Base-by-base conservation (phyloP, 2,888 invertebrate genomes). In the Trichogramma evanescens region DNA sequence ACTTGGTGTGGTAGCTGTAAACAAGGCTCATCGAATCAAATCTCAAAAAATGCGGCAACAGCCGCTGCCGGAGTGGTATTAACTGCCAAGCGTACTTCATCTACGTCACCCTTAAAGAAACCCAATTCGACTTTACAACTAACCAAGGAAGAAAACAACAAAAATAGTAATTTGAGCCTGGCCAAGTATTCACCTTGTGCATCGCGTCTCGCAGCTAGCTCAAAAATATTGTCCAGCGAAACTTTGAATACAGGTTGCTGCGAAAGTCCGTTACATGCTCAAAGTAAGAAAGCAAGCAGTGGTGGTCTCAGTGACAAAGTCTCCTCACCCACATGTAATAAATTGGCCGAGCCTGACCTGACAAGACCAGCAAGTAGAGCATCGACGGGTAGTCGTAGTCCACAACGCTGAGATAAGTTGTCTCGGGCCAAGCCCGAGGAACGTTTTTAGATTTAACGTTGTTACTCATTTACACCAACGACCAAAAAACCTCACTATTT, bases 161-260 rank as follows among this genome's bases (percentile, higher is more conserved):
- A 72, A 59, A 74, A 72, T 56, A 71, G 74, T 45, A 70, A 69
- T 26, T 67, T 75, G 40, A 76, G 74, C 56, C 51, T 76, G 56
- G 74, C 76, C n/a, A 77, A 77, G 63, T 77, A 76, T 61, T 77
- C 77, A 39, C 77, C 77, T 1, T 77, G 77, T 58, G 77, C 77
- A 4, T 75, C 75, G 57, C 68, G 77, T 40, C 65, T 77, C 8
- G 77, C 77, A 4, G 75, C 77, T 1, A 73, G 76, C 57, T 76
- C 77, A 6, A 77, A 76, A 59, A 77, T 76, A 52, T 66, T 77
- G 3, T 71, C 75, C 4, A 72, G 66, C 44, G 74, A 74, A 58
- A 58, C 56, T 7, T 42, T 58, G 4, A 58, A 52, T 40, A 26
- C 6, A 2, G 8, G 8, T 4, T 71, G 70, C 60, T 74, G 71